Evolutionary conservation across 2,888 invertebrate species (phyloP), one percentile per base, ranked within the genome.

Genomic region (Lasioglossum pauxillum): DNA sequence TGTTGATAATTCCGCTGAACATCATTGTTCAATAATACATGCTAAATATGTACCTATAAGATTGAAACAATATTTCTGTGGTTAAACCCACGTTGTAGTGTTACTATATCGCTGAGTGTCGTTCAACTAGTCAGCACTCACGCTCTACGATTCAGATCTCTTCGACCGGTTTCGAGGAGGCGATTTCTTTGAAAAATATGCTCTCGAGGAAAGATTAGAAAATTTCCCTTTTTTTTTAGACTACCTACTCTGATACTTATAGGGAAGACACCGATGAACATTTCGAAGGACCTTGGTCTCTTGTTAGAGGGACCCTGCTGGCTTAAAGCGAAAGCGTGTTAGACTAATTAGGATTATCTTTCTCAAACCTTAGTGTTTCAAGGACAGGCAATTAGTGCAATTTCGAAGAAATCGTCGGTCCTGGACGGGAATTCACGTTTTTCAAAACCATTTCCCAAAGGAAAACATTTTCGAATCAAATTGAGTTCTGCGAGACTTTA

Each of bases 331-430:
- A 71, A 46, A 60, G 23, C 46, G 35, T n/a, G 38, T 46, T 38
- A 80, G 46, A n/a, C 46, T 46, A 80, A 74, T 60, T 57, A 57
- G 38, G 74, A 44, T 46, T 74, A 80, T 74, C 74, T 80, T 64
- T 27, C 14, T 31, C 10, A 38, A 31, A 69, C 5, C 35, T 27
- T 38, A 71, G n/a, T n/a, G 14, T 31, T 64, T 38, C 79, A 35
- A 67, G 64, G 64, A 64, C 64, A 31, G 19, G 64, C 64, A 64
- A 64, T 64, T 64, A 64, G 64, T 35, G 64, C 64, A 35, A 64
- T 64, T 64, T 16, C 64, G 64, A 7, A 19, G 19, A 64, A 64
- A 64, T 64, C 64, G 31, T 35, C 31, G 64, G 19, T 19, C 31
- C 1, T 35, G 19, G 27, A 35, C 14, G 16, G 8, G 19, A 64